Conservation (phyloP, 2,888 invertebrate species). For the Shargacucullia verbasci region DNA sequence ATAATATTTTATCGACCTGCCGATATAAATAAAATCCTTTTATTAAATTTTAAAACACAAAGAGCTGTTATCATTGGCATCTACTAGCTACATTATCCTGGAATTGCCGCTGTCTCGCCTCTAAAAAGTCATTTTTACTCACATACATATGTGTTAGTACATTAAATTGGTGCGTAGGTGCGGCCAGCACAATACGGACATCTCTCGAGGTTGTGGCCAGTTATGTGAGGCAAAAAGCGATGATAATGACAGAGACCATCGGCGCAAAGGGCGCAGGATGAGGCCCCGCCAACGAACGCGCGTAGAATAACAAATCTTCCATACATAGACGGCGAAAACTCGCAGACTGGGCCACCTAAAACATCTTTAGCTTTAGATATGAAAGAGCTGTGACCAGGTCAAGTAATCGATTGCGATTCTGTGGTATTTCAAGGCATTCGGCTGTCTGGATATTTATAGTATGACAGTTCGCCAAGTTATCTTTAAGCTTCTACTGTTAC, state of each 20-base stretch:
- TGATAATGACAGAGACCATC: constrained; percentile 86
- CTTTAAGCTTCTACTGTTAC: constrained; percentile 11
- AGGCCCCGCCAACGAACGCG: constrained; percentile 75
- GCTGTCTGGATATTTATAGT: constrained; percentile 30
- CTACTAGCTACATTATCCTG: constrained; percentile 34
- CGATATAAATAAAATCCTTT: constrained; percentile 20
- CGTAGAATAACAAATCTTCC: constrained; percentile 77
- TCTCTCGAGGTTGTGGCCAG: constrained; percentile 75
- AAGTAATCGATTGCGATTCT: constrained; percentile 22
- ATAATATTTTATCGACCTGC: too few relatives aligned
- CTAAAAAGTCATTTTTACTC: constrained; percentile 55
- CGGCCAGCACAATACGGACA: constrained; percentile 66
- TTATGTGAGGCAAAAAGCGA: constrained; percentile 86
- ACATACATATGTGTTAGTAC: constrained; percentile 54
- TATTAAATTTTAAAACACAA: constrained; percentile 27
- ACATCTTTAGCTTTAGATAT: constrained; percentile 30
- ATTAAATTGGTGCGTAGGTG: constrained; percentile 65
- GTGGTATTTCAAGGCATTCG: constrained; percentile 20
- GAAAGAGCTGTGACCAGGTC: constrained; percentile 5
- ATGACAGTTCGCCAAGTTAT: constrained; percentile 9
- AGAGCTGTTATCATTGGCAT: constrained; percentile 16
- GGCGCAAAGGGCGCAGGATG: constrained; percentile 84
- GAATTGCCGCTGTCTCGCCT: constrained; percentile 26
- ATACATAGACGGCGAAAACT: constrained; percentile 58
- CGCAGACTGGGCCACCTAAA: constrained; percentile 58